Percentiles rank a stretch among this genome's conserved stretches.
These are phyloP conservation scores for Ryuthela nishihirai DNA, from an alignment of 2,888 invertebrate genomes.

Conservation along the genomic window DNA sequence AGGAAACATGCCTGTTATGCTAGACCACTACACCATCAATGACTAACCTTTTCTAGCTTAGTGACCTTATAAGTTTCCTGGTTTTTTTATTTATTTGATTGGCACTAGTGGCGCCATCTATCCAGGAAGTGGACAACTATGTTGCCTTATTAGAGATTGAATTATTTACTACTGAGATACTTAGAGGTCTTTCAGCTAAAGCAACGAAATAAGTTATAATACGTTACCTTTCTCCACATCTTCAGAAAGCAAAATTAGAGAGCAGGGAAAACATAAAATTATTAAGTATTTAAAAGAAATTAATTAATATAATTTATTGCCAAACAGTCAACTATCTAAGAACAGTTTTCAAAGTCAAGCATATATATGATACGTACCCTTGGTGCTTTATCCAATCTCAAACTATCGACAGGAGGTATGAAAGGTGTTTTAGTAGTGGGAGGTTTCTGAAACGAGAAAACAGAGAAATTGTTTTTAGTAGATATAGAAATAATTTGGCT, in stretches of 20 bases:
- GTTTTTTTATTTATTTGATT: no score
- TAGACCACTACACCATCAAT: no score
- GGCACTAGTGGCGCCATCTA: no score
- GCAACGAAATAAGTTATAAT: no score
- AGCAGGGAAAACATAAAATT: constrained; percentile 1
- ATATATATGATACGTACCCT: constrained; percentile 14
- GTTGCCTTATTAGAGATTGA: no score
- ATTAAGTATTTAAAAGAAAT: background rate
- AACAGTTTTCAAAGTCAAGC: background rate
- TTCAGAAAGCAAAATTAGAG: constrained; percentile 3
- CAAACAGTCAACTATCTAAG: background rate
- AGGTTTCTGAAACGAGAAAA: constrained; percentile 13
- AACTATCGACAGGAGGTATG: constrained; percentile 32
- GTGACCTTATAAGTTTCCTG: no score
- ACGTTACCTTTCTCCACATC: constrained; percentile 37
- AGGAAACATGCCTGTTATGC: no score
- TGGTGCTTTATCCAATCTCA: constrained; percentile 36
- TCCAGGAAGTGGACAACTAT: no score
- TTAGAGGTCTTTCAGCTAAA: no score
- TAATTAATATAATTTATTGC: background rate
- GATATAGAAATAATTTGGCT: background rate
- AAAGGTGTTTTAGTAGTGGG: constrained; percentile 31
- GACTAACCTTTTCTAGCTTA: no score
- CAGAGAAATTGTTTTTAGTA: background rate
- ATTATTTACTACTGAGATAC: no score